Conservation (phyloP, 2,888 invertebrate species). For the Dolomedes plantarius region DNA sequence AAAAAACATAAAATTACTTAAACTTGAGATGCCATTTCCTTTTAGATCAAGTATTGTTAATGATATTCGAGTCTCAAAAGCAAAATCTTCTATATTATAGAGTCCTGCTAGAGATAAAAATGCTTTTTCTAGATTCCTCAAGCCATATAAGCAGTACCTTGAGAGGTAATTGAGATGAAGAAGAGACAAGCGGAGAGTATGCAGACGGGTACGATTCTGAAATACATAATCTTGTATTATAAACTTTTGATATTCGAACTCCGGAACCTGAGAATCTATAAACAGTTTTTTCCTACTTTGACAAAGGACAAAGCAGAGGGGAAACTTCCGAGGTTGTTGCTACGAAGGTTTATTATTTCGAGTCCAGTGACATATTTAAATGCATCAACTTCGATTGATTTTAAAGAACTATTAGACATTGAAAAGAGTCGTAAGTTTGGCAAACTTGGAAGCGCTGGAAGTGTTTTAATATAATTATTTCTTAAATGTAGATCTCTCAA, state of each 20-base stretch:
- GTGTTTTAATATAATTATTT: neutral
- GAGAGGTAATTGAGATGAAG: neutral
- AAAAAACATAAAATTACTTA: slow-evolving; percentile 38
- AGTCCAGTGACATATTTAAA: slow-evolving; percentile 21
- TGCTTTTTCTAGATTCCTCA: neutral
- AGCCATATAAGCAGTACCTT: slow-evolving; percentile 18
- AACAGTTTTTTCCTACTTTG: slow-evolving; percentile 5
- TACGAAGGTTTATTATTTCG: neutral
- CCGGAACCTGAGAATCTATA: neutral
- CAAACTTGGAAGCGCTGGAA: slow-evolving; percentile 15
- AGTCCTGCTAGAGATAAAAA: neutral
- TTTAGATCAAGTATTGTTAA: slow-evolving; percentile 11
- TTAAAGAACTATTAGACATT: slow-evolving; percentile 7
- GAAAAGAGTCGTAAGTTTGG: slow-evolving; percentile 9
- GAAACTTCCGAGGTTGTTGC: neutral
- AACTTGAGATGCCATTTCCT: neutral
- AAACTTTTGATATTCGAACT: neutral
- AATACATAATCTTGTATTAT: slow-evolving; percentile 4
- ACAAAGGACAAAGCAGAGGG: neutral
- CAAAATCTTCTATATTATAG: slow-evolving; percentile 24
- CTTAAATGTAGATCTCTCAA: slow-evolving; percentile 13
- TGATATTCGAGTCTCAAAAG: slow-evolving; percentile 38
- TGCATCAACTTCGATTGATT: neutral
- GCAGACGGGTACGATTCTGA: neutral
- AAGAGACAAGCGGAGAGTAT: neutral